Percentiles rank a stretch among this genome's conserved stretches.
Evolutionary conservation across 2,113 vertebrate genomes (phyloP).

Genomic region (Lynx canadensis): DNA sequence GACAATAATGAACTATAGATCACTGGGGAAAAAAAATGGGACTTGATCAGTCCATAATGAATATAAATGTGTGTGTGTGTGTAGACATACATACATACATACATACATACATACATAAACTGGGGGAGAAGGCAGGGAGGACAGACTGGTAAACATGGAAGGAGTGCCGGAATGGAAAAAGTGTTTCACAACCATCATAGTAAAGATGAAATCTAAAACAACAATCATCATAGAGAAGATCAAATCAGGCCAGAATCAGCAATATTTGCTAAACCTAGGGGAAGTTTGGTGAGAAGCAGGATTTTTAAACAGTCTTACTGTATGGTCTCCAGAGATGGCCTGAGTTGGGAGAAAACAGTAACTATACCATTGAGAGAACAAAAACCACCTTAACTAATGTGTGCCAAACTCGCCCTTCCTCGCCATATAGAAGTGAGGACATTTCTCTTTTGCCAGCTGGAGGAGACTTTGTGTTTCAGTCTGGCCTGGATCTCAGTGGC

Average conservation of each 20-base stretch:
- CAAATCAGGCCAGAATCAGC: background rate
- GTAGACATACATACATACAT: too few species aligned
- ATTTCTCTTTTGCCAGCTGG: background rate
- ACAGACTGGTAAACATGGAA: background rate
- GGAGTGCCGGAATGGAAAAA: background rate
- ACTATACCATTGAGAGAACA: background rate
- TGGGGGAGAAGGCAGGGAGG: background rate
- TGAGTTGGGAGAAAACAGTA: background rate
- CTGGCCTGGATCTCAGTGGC: background rate
- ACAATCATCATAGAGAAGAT: background rate
- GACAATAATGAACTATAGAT: background rate
- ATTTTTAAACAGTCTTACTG: background rate
- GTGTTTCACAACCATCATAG: background rate
- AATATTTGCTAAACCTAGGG: background rate
- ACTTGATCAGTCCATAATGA: background rate
- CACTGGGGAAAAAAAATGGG: background rate
- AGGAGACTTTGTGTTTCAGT: background rate
- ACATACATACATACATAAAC: too few species aligned
- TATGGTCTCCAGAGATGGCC: background rate
- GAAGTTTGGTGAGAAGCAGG: background rate
- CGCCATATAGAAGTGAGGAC: too few species aligned
- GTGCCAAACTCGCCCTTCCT: background rate
- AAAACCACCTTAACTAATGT: background rate
- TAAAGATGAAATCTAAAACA: background rate
- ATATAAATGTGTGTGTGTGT: background rate